Conservation (phyloP, 2,113 vertebrate genomes). For the Perca flavescens region DNA sequence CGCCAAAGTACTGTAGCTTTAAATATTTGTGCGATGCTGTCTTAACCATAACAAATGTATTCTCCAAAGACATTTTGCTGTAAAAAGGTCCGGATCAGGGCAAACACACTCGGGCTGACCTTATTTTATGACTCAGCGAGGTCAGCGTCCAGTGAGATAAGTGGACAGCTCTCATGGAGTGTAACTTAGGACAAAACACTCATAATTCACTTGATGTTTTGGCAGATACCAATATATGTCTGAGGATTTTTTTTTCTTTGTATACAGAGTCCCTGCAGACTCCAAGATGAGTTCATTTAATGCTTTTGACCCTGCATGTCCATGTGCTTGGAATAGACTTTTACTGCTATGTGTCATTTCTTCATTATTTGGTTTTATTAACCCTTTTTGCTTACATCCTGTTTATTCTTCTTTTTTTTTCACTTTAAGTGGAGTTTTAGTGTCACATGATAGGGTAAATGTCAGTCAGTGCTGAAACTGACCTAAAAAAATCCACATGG, state of each 20-base stretch:
- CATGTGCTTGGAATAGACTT: background rate
- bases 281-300: conserved; percentile 30
- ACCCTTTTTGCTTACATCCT: conserved; percentile 32
- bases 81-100: conserved; percentile 30
- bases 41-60: conserved; percentile 64
- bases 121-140: conserved; percentile 44
- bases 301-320: conserved; percentile 43
- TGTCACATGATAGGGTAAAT: background rate
- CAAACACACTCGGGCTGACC: conserved; percentile 48
- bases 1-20: conserved; percentile 58
- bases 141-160: conserved; percentile 62
- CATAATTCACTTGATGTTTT: conserved; percentile 65
- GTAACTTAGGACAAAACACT: conserved; percentile 13
- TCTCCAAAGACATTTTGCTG: conserved; percentile 28
- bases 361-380: conserved; percentile 25
- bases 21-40: conserved; percentile 66
- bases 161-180: conserved; percentile 34
- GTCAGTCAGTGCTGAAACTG: conserved; percentile 50
- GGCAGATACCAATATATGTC: conserved; percentile 50
- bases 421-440: conserved; percentile 17
- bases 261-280: conserved; percentile 48
- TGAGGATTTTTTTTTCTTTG: conserved; percentile 56
- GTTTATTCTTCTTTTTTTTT: background rate
- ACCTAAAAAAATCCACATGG: conserved; percentile 46
- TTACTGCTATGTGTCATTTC: background rate